phyloP scores from a whole-genome alignment of 2,797 vertebrate species.

The Huso huso region DNA sequence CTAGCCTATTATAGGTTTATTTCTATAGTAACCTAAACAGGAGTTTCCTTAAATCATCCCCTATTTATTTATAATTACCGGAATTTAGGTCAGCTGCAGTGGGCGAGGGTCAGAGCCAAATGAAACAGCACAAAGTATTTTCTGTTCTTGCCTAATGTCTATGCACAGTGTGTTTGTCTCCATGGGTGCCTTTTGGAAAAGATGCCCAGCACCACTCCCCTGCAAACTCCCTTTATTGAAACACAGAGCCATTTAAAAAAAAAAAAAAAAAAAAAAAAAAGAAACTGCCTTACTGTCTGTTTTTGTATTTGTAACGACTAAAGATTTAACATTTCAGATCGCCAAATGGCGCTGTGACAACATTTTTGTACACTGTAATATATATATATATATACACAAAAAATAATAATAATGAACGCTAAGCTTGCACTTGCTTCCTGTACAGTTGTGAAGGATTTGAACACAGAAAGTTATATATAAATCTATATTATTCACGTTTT shows the following conservation, averaged over 20 bases:
- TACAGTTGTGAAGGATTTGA: no score
- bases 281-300: constrained; percentile 42
- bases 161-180: constrained; percentile 5
- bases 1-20: neutral
- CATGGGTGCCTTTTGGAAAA: constrained; percentile 17
- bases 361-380: constrained; percentile 30
- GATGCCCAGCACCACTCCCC: constrained; percentile 1
- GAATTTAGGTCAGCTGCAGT: neutral
- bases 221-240: constrained; percentile 11
- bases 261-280: no score
- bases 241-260: no score
- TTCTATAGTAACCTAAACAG: neutral
- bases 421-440: no score
- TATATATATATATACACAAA: constrained; percentile 51
- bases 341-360: constrained; percentile 25
- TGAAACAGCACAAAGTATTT: neutral
- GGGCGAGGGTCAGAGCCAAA: neutral
- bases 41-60: neutral
- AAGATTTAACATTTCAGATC: constrained; percentile 31
- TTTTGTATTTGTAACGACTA: constrained; percentile 19
- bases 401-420: no score
- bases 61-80: neutral
- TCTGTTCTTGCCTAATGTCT: constrained; percentile 14
- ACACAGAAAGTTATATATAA: constrained; percentile 34
- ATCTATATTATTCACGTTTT: constrained; percentile 41